Conservation (phyloP, 2,888 invertebrate species). For the Dryocosmus kuriphilus region DNA sequence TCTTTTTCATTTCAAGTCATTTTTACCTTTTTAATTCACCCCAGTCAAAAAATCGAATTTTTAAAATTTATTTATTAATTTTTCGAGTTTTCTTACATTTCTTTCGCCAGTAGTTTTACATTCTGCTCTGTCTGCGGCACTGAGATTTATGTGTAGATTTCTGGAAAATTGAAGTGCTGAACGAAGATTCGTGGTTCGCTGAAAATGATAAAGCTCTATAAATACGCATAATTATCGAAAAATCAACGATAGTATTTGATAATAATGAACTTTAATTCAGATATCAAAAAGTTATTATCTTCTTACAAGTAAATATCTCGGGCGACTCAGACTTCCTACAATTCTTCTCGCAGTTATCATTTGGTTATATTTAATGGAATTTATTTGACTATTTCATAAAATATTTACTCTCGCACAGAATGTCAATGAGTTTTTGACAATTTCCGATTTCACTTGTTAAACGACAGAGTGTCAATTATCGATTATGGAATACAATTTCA, state of each 20-base stretch:
- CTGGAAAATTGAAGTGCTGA: conserved; percentile 60
- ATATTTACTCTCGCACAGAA: not conserved
- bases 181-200: not conserved
- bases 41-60: not conserved
- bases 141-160: conserved; percentile 66
- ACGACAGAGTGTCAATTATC: not conserved
- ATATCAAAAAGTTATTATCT: not conserved
- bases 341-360: conserved; percentile 14
- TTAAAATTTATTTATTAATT: not conserved
- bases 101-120: conserved; percentile 54
- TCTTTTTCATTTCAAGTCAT: too few relatives aligned
- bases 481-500: not conserved
- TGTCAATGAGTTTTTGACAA: not conserved
- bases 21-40: too few relatives aligned
- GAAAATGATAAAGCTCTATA: conserved; percentile 6
- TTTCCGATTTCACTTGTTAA: not conserved
- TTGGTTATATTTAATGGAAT: not conserved
- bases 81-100: conserved; percentile 54
- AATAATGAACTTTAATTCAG: not conserved
- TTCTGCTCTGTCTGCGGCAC: conserved; percentile 62
- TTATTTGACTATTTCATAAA: not conserved
- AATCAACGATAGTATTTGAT: not conserved
- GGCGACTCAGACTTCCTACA: not conserved
- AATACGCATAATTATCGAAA: not conserved
- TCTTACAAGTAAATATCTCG: not conserved